Evolutionary conservation across 2,113 vertebrate genomes (phyloP).

Genomic region (Ivindomyrus marchei): DNA sequence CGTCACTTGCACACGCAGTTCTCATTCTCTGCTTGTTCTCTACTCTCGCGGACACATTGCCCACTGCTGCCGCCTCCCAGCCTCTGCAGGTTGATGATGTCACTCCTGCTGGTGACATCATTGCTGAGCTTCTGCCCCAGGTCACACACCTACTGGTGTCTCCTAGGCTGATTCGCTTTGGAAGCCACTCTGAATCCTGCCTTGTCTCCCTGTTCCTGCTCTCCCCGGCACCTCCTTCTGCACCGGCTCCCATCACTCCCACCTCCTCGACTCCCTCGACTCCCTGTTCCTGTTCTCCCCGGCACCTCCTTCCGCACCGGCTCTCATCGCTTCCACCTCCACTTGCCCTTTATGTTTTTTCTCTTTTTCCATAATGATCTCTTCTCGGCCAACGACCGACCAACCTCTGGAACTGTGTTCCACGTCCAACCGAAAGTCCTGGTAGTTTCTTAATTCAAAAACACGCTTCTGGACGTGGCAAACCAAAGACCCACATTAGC

Average conservation of each 20-base stretch:
- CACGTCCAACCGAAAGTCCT: background rate
- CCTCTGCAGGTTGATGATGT: background rate
- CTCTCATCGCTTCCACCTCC: too few relatives aligned
- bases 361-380: too few relatives aligned
- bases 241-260: too few relatives aligned
- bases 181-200: background rate
- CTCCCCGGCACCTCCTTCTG: background rate
- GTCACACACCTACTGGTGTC: background rate
- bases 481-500: background rate
- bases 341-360: too few relatives aligned
- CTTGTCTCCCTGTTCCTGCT: background rate
- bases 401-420: background rate
- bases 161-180: background rate
- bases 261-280: too few relatives aligned
- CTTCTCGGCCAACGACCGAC: too few relatives aligned
- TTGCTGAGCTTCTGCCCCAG: background rate
- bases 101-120: background rate
- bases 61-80: background rate
- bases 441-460: background rate
- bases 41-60: background rate
- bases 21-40: background rate
- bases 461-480: background rate
- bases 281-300: too few relatives aligned
- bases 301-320: too few relatives aligned
- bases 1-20: background rate